Evolutionary conservation across 2,888 invertebrate species (phyloP), one percentile per base, ranked within the genome.

Genomic region (Cantharis rufa): DNA sequence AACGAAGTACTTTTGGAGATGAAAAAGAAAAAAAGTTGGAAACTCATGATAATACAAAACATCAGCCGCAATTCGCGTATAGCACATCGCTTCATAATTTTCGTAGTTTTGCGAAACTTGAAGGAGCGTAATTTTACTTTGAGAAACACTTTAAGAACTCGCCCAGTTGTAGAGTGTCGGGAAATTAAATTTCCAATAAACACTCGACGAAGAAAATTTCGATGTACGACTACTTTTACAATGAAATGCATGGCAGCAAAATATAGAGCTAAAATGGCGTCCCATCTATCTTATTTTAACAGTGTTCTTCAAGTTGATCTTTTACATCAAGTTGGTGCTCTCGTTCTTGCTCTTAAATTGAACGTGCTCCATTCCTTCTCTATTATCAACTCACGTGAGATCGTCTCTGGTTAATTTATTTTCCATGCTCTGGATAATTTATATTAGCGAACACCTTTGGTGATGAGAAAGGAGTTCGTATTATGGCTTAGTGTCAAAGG

Each of bases 111-210:
- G 84, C 84, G 84, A 85, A 87, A 86, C 86, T 86, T 86, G 84
- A 85, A 84, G 85, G 84, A 85, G 84, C 84, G 86, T 86, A 86
- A 87, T 87, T 87, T 87, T 87, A 86, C 87, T 87, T 86, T 86
- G 86, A 86, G 84, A 83, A 84, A 86, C 85, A 85, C 84, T 84
- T 83, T 82, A 82, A 79, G 77, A 78, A 81, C 80, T 82, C 82
- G 85, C 80, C 82, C 86, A 83, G 80, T 77, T 68, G 75, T 79
- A 80, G 80, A 74, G 72, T 74, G 28, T 68, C 63, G 73, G 21
- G 69, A 74, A 74, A 79, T 74, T 79, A 81, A 80, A 79, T 75
- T 79, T 81, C 76, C 72, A 71, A 72, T 71, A 76, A 80, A 78
- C 79, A 69, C 32, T 68, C 69, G 69, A 32, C 28, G 64, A 16